Conservation (phyloP, 2,888 invertebrate genomes). For the Ennomos erosarius region DNA sequence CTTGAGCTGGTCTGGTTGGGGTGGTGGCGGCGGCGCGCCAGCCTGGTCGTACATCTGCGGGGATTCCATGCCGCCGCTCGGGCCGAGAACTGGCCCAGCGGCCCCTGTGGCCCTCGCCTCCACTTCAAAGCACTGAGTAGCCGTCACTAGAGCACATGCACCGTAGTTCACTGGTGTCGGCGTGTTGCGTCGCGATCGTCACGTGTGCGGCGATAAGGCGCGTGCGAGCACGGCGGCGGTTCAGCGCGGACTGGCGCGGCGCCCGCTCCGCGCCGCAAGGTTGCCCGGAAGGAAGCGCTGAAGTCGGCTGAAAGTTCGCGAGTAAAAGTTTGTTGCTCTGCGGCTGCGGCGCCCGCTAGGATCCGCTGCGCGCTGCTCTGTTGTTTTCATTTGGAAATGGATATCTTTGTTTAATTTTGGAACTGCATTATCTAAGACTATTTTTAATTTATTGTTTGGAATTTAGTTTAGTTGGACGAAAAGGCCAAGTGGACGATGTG, state of each 20-base stretch:
- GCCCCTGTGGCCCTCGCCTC: conserved; percentile 78
- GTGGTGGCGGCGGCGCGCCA: conserved; percentile 86
- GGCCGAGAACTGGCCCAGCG: conserved; percentile 78
- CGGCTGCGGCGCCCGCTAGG: conserved; percentile 24
- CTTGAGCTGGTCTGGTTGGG: conserved; percentile 84
- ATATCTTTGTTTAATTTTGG: background rate
- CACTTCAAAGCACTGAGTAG: conserved; percentile 81
- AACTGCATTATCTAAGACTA: background rate
- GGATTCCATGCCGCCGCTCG: conserved; percentile 89
- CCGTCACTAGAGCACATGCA: conserved; percentile 77
- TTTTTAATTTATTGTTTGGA: background rate
- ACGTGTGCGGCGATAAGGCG: conserved; percentile 49
- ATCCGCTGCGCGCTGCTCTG: conserved; percentile 9
- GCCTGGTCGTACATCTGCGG: conserved; percentile 94
- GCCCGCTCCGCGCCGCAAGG: conserved; percentile 62
- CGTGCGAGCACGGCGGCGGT: conserved; percentile 70
- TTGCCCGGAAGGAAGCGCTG: conserved; percentile 81
- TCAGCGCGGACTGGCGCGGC: conserved; percentile 71
- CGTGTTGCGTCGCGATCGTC: conserved; percentile 38
- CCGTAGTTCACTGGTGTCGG: conserved; percentile 46
- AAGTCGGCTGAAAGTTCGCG: conserved; percentile 71
- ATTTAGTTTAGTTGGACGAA: no score
- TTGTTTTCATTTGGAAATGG: background rate
- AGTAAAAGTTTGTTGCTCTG: conserved; percentile 68
- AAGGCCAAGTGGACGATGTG: no score